phyloP scores from a whole-genome alignment of 2,113 vertebrate species.

The Lethenteron camtschaticum region DNA sequence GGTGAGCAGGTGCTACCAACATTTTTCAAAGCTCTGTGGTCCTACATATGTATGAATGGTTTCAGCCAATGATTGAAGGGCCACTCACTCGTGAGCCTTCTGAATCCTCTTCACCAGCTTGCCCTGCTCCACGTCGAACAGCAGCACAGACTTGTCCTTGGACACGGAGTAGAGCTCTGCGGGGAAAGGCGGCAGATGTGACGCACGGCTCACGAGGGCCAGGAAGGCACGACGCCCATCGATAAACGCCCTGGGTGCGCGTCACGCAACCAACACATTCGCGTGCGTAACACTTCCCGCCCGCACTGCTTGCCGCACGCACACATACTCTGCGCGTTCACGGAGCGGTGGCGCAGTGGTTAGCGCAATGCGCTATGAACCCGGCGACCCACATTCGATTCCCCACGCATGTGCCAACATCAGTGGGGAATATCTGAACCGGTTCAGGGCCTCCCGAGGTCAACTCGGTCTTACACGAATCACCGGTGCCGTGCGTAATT shows the following conservation, averaged over 20 bases:
- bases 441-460: no score
- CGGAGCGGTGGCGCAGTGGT: not conserved
- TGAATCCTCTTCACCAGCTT: slow-evolving; percentile 45
- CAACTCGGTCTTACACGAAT: no score
- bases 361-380: not conserved
- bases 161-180: slow-evolving; percentile 61
- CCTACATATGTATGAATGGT: no score
- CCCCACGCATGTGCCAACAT: no score
- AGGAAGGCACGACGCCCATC: not conserved
- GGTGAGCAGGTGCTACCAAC: no score
- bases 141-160: slow-evolving; percentile 59
- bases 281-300: not conserved
- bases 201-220: not conserved
- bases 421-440: no score
- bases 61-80: not conserved
- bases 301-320: not conserved
- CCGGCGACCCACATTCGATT: no score
- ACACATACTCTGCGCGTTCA: not conserved
- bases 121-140: slow-evolving; percentile 54
- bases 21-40: no score
- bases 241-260: not conserved
- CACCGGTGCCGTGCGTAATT: no score
- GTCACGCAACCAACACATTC: not conserved
- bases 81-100: slow-evolving; percentile 45
- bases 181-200: slow-evolving; percentile 1